Conservation (phyloP, 2,113 vertebrate species). For the Cyprinodon tularosa region DNA sequence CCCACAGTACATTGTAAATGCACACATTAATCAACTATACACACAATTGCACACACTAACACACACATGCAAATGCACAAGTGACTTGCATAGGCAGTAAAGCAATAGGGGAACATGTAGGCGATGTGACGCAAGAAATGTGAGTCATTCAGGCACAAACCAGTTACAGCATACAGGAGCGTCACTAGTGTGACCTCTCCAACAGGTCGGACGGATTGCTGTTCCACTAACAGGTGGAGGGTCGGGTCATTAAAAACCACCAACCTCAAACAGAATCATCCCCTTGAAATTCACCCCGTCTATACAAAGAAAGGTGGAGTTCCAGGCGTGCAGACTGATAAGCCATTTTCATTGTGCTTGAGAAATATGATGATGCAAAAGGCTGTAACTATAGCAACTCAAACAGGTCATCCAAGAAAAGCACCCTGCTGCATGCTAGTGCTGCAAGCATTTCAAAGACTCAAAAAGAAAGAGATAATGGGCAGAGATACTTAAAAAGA, state of each 20-base stretch:
- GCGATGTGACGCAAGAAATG: constrained; percentile 67
- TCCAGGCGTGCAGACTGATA: constrained; percentile 6
- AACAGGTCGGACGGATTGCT: constrained; percentile 46
- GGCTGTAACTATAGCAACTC: constrained; percentile 63
- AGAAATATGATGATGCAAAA: constrained; percentile 43
- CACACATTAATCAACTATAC: constrained; percentile 16
- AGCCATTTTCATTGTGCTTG: constrained; percentile 1
- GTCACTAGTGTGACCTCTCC: constrained; percentile 40
- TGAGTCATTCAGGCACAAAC: constrained; percentile 70
- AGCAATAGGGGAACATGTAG: constrained; percentile 49
- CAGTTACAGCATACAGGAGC: constrained; percentile 40
- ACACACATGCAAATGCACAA: constrained; percentile 18
- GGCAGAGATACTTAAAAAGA: neutral
- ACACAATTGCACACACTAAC: neutral
- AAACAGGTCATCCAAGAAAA: constrained; percentile 37
- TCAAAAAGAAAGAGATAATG: constrained; percentile 3
- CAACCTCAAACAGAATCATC: neutral
- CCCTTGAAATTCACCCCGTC: neutral
- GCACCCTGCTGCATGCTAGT: constrained; percentile 23
- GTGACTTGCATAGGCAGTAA: constrained; percentile 26
- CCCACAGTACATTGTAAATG: constrained; percentile 23
- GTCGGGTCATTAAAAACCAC: neutral
- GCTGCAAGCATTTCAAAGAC: constrained; percentile 18
- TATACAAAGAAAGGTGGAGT: constrained; percentile 5
- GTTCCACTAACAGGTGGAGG: neutral